Percentiles rank a stretch among this genome's conserved stretches.
Evolutionary conservation across 2,113 vertebrate species (phyloP).

Genomic region (Gorsachius goisagi): DNA sequence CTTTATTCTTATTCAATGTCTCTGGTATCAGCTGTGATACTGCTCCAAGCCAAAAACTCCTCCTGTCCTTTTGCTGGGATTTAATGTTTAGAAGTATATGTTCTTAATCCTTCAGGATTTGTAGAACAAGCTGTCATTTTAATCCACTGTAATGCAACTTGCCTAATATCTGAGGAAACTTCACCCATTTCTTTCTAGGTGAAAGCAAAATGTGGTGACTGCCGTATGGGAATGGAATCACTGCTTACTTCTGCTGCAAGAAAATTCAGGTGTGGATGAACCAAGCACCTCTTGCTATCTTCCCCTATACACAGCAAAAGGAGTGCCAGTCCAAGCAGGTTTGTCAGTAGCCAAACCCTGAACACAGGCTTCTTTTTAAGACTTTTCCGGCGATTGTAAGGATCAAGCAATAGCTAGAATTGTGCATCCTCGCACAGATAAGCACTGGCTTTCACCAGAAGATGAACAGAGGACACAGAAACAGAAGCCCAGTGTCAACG

Average conservation of each 20-base stretch:
- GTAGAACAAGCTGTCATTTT: constrained; percentile 35
- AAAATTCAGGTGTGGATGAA: not conserved
- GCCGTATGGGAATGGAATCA: not conserved
- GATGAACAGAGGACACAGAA: not conserved
- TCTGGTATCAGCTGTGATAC: not conserved
- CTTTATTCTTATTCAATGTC: not conserved
- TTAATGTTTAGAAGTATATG: not conserved
- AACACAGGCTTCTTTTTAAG: not conserved
- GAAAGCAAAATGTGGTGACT: not conserved
- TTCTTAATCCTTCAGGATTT: constrained; percentile 36
- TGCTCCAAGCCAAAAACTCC: not conserved
- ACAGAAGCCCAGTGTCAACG: constrained; percentile 16
- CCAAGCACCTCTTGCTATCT: not conserved
- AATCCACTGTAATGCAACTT: not conserved
- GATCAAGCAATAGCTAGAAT: not conserved
- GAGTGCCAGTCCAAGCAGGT: not conserved
- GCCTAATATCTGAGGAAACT: not conserved
- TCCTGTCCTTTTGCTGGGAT: not conserved
- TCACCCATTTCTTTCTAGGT: not conserved
- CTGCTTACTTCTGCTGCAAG: not conserved
- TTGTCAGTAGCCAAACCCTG: not conserved
- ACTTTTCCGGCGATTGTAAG: not conserved
- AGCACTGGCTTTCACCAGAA: constrained; percentile 7
- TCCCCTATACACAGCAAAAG: not conserved
- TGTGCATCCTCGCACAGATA: not conserved